Evolutionary conservation across 2,797 vertebrate genomes (phyloP).

Genomic region (Anas acuta): DNA sequence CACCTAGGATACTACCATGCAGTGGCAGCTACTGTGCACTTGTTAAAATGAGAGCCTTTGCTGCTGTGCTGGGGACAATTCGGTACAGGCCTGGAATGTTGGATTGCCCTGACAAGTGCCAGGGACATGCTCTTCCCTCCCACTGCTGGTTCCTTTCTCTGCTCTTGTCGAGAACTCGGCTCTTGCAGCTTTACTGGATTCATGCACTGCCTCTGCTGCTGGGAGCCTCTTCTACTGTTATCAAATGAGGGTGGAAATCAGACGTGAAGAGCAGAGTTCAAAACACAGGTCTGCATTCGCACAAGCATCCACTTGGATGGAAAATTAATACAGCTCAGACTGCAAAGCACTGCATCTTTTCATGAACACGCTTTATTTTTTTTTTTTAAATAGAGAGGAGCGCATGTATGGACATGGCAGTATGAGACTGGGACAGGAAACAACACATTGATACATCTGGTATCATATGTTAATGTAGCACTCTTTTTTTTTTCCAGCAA

Average conservation of each 20-base stretch:
- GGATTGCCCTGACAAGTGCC: not conserved
- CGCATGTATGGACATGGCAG: accelerated
- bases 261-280: not conserved
- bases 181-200: not conserved
- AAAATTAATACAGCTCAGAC: not conserved
- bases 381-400: not conserved
- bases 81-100: not conserved
- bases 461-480: not conserved
- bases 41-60: not conserved
- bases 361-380: not conserved
- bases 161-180: too few relatives aligned
- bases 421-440: not conserved
- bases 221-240: not conserved
- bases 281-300: not conserved
- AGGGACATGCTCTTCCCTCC: not conserved
- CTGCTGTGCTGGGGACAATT: not conserved
- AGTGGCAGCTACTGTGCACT: not conserved
- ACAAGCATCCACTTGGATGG: not conserved
- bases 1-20: not conserved
- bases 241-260: not conserved
- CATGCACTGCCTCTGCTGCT: not conserved
- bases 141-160: slow-evolving; percentile 6
- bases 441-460: not conserved
- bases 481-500: not conserved
- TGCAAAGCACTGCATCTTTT: not conserved